phyloP scores from a whole-genome alignment of 2,797 vertebrate genomes.

The Gambusia yucatana region DNA sequence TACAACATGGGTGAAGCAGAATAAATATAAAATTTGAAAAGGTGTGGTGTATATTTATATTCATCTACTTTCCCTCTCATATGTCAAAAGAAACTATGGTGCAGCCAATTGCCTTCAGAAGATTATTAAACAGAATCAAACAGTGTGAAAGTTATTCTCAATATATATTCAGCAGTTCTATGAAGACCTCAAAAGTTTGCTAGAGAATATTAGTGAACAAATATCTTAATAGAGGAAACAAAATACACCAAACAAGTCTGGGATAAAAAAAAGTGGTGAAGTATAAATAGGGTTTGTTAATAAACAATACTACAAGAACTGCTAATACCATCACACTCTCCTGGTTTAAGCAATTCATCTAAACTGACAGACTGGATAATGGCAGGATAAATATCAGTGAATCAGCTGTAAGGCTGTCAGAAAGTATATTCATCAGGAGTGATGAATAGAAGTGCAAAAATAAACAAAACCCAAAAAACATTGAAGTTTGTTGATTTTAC shows the following conservation, averaged over 20 bases:
- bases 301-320: background rate
- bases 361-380: background rate
- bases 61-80: background rate
- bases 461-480: too few species aligned
- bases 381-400: background rate
- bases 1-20: slow-evolving; percentile 2
- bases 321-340: background rate
- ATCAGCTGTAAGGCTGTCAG: background rate
- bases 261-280: background rate
- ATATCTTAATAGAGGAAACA: background rate
- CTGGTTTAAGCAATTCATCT: background rate
- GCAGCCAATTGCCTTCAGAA: background rate
- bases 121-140: background rate
- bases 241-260: background rate
- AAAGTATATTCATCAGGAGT: background rate
- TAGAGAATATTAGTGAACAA: background rate
- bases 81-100: background rate
- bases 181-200: background rate
- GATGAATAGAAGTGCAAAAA: background rate
- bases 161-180: background rate
- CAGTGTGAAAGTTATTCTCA: background rate
- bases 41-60: background rate
- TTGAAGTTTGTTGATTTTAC: background rate
- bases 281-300: background rate
- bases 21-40: background rate